Base-by-base conservation (phyloP, 53 echinoderm and acorn worm genomes). In the Arbacia lixula region DNA sequence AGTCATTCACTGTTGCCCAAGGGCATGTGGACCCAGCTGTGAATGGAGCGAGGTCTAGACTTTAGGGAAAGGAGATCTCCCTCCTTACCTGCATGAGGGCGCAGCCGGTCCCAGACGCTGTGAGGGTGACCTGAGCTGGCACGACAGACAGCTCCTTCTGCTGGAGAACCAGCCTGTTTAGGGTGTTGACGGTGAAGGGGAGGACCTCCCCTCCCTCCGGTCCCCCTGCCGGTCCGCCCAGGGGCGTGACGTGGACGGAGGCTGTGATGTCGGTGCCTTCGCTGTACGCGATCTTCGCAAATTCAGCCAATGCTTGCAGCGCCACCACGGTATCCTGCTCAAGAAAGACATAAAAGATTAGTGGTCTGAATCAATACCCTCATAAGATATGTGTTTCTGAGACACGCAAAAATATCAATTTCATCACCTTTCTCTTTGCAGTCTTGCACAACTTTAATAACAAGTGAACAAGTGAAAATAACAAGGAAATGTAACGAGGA, bases 321-420 rank as follows among this genome's bases (percentile, higher is more conserved):
- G 90, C 92, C 33, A 95, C 88, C 58, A 95, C 88, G 10, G 95
- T 95, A 37, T 95, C 95, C 95, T 95, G 43, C 5, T 36, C 32
- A 65, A 27, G 58, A 16, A 4, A 20, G 51, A 46, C 25, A 32
- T 37, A 20, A n/a, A n/a, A n/a, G n/a, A n/a, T n/a, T n/a, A n/a
- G n/a, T n/a, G n/a, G n/a, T n/a, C n/a, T n/a, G n/a, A n/a, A n/a
- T n/a, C n/a, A n/a, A n/a, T n/a, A n/a, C n/a, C n/a, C n/a, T n/a
- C n/a, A n/a, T n/a, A n/a, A n/a, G n/a, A n/a, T n/a, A n/a, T n/a
- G n/a, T n/a, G n/a, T n/a, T n/a, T n/a, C n/a, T n/a, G n/a, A n/a
- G n/a, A n/a, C n/a, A n/a, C n/a, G n/a, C n/a, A n/a, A n/a, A n/a
- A n/a, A n/a, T n/a, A n/a, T n/a, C n/a, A n/a, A n/a, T n/a, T n/a